A percentile compares a stretch with the other conserved stretches of the same genome.
These are phyloP conservation scores for Spodoptera littoralis DNA, from an alignment of 2,888 invertebrate genomes.

Conservation along the genomic window DNA sequence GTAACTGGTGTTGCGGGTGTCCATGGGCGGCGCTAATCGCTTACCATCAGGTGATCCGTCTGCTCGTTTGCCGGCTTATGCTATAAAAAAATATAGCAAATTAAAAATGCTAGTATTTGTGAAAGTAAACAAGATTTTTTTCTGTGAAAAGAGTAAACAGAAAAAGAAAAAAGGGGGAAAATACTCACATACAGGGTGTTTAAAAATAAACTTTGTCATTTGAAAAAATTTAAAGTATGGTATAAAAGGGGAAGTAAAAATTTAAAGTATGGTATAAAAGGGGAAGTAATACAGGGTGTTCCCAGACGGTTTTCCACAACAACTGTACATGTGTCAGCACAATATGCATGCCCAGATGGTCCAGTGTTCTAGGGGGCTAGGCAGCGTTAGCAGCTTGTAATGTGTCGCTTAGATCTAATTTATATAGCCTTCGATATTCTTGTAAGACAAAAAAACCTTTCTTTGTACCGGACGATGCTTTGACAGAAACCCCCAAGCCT, in stretches of 20 bases:
- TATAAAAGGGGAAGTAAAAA: constrained; percentile 7
- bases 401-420: constrained; percentile 59
- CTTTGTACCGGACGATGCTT: constrained; percentile 69
- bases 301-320: constrained; percentile 34
- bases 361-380: constrained; percentile 47
- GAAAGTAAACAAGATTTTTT: too few species aligned
- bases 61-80: too few species aligned
- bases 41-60: too few species aligned
- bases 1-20: too few species aligned
- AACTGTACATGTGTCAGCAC: constrained; percentile 51
- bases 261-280: too few species aligned
- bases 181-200: neutral
- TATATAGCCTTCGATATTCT: constrained; percentile 60
- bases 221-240: too few species aligned
- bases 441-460: constrained; percentile 57
- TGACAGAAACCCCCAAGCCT: constrained; percentile 11
- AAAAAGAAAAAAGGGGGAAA: too few species aligned
- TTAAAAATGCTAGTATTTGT: too few species aligned
- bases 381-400: constrained; percentile 64
- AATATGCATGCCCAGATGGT: constrained; percentile 81
- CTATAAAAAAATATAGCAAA: too few species aligned
- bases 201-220: neutral
- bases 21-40: too few species aligned
- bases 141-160: too few species aligned
- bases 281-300: constrained; percentile 27